These are phyloP conservation scores for Calypte anna DNA, from an alignment of 2,113 vertebrate species.

Conservation along the genomic window DNA sequence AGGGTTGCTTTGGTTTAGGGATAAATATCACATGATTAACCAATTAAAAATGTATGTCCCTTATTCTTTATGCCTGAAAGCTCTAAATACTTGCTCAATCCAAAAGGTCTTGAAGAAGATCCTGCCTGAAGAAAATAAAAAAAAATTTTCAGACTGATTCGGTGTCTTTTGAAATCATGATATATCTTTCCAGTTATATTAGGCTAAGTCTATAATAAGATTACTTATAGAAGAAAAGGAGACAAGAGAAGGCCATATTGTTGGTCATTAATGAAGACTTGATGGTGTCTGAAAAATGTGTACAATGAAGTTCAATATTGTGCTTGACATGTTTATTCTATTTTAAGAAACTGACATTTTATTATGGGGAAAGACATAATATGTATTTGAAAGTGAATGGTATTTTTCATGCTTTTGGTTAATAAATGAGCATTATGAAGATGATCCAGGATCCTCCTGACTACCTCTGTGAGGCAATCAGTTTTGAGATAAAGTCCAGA, in stretches of 20 bases:
- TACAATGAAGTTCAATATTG: conserved; percentile 5
- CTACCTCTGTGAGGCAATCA: background rate
- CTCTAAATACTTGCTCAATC: background rate
- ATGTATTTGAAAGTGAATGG: background rate
- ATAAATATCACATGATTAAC: background rate
- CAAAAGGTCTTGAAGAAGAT: background rate
- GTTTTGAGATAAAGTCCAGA: background rate
- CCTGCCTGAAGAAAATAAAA: background rate
- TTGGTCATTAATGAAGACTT: background rate
- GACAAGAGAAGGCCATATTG: background rate
- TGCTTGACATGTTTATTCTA: background rate
- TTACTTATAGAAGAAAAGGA: background rate
- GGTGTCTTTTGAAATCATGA: background rate
- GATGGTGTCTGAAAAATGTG: background rate
- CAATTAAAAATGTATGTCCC: background rate
- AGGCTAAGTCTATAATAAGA: background rate
- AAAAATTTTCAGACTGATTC: background rate
- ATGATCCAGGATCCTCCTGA: background rate
- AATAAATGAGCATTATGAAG: background rate
- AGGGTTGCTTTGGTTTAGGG: background rate
- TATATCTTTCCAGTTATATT: background rate
- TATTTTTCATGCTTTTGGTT: background rate
- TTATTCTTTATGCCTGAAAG: background rate
- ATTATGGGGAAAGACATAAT: background rate
- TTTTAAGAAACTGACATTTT: conserved; percentile 4